These are phyloP conservation scores for Sander vitreus DNA, from an alignment of 2,113 vertebrate genomes.

Conservation along the genomic window DNA sequence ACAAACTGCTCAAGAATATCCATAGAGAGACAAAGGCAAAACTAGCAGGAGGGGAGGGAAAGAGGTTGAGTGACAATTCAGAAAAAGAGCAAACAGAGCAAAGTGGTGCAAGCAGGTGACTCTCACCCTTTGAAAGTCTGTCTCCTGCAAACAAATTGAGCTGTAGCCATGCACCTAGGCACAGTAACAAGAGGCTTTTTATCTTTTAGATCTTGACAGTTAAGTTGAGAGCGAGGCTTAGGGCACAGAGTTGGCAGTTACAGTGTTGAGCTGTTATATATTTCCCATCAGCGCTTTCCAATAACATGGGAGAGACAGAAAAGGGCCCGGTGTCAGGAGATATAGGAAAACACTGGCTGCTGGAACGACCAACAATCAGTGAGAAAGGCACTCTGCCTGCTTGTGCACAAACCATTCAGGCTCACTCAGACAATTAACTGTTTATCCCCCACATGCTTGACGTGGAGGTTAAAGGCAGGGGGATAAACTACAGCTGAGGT, in stretches of 20 bases:
- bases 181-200: conserved; percentile 69
- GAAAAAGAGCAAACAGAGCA: conserved; percentile 53
- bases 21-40: conserved; percentile 50
- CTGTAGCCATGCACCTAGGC: conserved; percentile 51
- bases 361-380: conserved; percentile 42
- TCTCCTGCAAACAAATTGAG: conserved; percentile 70
- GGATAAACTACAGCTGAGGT: neutral
- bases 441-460: conserved; percentile 27
- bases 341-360: conserved; percentile 34
- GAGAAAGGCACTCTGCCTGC: conserved; percentile 38
- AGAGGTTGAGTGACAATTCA: conserved; percentile 57
- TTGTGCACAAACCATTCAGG: conserved; percentile 30
- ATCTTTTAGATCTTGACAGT: conserved; percentile 73
- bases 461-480: conserved; percentile 3
- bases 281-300: conserved; percentile 65
- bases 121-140: conserved; percentile 54
- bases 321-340: conserved; percentile 54
- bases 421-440: conserved; percentile 52
- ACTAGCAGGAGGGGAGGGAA: conserved; percentile 27
- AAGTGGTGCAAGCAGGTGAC: conserved; percentile 59
- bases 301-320: conserved; percentile 58
- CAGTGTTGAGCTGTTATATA: conserved; percentile 65
- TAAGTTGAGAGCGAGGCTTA: conserved; percentile 61
- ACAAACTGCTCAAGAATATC: conserved; percentile 61
- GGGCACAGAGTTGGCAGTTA: conserved; percentile 64